Evolutionary conservation across 2,888 invertebrate species (phyloP), one percentile per base, ranked within the genome.

Genomic region (Bedellia somnulentella): DNA sequence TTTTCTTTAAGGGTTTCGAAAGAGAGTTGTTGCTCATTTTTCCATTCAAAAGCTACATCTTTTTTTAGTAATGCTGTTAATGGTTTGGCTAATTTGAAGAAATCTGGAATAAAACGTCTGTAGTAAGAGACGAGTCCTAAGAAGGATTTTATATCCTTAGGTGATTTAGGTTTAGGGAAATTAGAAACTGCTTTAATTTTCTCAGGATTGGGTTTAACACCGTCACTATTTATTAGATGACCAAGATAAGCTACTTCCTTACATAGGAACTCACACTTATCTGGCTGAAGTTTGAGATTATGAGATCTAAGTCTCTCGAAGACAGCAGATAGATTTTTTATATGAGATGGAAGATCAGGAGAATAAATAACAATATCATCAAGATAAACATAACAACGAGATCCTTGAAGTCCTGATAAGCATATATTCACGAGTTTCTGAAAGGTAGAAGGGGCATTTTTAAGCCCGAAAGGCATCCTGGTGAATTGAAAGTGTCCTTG

Each of bases 41-140:
- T 11, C 24, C 24, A 24, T 12, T 24, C 24, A 24, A 28, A 34
- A 4, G 27, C 6, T 12, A 11, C 23, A 12, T 31, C 27, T n/a
- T 24, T 24, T 13, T 27, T 27, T 5, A 27, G 10, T 16, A 27
- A 10, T 10, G 15, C 4, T n/a, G 27, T 27, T 5, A 25, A 5
- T 8, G 25, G 15, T 10, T 17, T 15, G 4, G 18, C 12, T 3
- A 29, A 44, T 42, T 10, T 33, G 29, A 34, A 45, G 44, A 5
- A 37, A 37, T 13, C 44, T 22, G 13, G 9, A 8, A 25, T 25
- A 25, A 25, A 25, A 8, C 15, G 13, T 6, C 25, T 13, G n/a
- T 25, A 25, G 10, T 25, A 25, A 6, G 14, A 13, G 5, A 3
- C 14, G 14, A 25, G 15, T 13, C 25, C 25, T 14, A n/a, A n/a